Percentiles rank a stretch among this genome's conserved stretches.
These are phyloP conservation scores for Plebejus melissa DNA, from an alignment of 2,888 invertebrate genomes.

Conservation along the genomic window DNA sequence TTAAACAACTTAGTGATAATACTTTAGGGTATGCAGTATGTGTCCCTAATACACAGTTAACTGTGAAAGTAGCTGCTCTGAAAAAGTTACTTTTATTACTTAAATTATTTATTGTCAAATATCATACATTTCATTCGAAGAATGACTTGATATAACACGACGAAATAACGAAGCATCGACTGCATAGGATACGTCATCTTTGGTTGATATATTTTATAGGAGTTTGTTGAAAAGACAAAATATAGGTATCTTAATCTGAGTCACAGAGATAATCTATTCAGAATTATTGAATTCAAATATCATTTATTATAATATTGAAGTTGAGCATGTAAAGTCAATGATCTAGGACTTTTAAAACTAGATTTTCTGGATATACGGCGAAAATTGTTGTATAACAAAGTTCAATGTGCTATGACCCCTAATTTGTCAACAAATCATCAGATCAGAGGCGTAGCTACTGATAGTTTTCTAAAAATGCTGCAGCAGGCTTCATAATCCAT, in stretches of 20 bases:
- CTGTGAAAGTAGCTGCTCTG: too few relatives aligned
- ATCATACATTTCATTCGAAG: too few relatives aligned
- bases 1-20: too few relatives aligned
- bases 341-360: neutral
- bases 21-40: too few relatives aligned
- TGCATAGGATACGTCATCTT: neutral
- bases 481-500: too few relatives aligned
- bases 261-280: neutral
- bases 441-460: neutral
- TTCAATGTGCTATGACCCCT: neutral
- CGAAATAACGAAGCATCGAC: too few relatives aligned
- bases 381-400: neutral
- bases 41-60: too few relatives aligned
- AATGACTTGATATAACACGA: too few relatives aligned
- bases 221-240: neutral
- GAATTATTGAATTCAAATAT: slow-evolving; percentile 3
- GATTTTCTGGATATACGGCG: neutral
- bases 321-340: neutral
- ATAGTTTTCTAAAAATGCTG: too few relatives aligned
- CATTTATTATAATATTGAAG: neutral
- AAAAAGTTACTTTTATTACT: too few relatives aligned
- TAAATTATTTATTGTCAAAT: too few relatives aligned
- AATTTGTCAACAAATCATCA: neutral
- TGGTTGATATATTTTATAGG: too few relatives aligned
- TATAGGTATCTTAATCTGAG: neutral